Evolutionary conservation across 37 sponge, comb jelly and placozoan genomes (phyloP).

Genomic region (Beroe forskalii): DNA sequence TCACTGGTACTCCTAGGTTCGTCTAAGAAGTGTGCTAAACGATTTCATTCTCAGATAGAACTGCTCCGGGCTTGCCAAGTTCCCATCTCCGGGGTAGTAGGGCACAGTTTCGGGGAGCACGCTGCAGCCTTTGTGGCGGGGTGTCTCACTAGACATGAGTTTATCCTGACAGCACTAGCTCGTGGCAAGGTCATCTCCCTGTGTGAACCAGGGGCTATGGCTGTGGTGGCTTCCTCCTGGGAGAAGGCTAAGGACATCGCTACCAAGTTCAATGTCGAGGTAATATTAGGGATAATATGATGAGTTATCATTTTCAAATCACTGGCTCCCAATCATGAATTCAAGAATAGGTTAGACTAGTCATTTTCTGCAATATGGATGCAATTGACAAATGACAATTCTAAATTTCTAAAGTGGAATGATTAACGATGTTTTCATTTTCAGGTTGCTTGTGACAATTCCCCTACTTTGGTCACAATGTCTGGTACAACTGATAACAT

Average conservation of each 20-base stretch:
- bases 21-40: no score
- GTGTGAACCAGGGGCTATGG: conserved; percentile 23
- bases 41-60: conserved; percentile 11
- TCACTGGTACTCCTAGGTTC: no score
- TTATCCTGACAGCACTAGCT: conserved; percentile 17
- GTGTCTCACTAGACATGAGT: neutral
- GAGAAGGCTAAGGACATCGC: conserved; percentile 13
- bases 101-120: conserved; percentile 57
- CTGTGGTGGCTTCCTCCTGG: conserved; percentile 12
- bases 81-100: neutral
- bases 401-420: no score
- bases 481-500: neutral
- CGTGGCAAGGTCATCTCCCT: neutral
- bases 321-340: no score
- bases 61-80: neutral
- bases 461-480: conserved; percentile 15
- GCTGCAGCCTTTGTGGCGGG: conserved; percentile 46
- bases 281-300: no score
- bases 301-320: no score
- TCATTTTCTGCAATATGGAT: no score
- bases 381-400: no score
- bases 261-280: neutral
- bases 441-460: conserved; percentile 34
- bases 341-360: no score
- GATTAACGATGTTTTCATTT: no score